These are phyloP conservation scores for Arion vulgaris DNA, from an alignment of 1,140 invertebrate genomes.

Conservation along the genomic window DNA sequence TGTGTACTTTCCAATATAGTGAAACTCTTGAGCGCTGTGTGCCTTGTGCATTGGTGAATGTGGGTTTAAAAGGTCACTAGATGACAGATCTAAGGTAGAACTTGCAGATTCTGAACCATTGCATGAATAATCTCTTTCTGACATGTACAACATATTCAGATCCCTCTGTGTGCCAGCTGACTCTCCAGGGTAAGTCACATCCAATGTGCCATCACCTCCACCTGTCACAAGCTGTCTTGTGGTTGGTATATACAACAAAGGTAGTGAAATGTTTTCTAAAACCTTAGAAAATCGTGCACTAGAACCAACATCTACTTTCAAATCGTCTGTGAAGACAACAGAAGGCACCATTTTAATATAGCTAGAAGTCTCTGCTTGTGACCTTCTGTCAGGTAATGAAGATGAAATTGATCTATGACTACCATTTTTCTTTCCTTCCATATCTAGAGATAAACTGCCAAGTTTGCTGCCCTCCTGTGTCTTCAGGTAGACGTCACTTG, in stretches of 20 bases:
- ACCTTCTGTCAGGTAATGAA: slow-evolving; percentile 1
- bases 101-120: slow-evolving; percentile 31
- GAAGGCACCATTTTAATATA: neutral
- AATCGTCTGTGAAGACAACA: slow-evolving; percentile 48
- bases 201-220: neutral
- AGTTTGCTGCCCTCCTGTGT: slow-evolving; percentile 5
- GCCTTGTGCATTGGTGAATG: slow-evolving; percentile 37
- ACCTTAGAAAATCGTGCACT: slow-evolving; percentile 63
- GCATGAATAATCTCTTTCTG: slow-evolving; percentile 21
- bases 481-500: slow-evolving; percentile 5
- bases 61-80: slow-evolving; percentile 22
- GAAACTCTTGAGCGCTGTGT: slow-evolving; percentile 38
- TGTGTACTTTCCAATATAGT: slow-evolving; percentile 49
- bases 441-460: neutral
- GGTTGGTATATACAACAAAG: slow-evolving; percentile 66
- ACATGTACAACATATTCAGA: slow-evolving; percentile 19
- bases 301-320: slow-evolving; percentile 56
- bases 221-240: slow-evolving; percentile 61
- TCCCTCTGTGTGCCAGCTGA: slow-evolving; percentile 13
- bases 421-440: slow-evolving; percentile 15
- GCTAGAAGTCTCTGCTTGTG: neutral
- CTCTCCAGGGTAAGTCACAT: neutral
- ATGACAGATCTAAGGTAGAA: slow-evolving; percentile 30
- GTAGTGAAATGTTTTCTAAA: slow-evolving; percentile 63
- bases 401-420: neutral